Conservation (phyloP, 2,888 invertebrate genomes). For the Lagria hirta region DNA sequence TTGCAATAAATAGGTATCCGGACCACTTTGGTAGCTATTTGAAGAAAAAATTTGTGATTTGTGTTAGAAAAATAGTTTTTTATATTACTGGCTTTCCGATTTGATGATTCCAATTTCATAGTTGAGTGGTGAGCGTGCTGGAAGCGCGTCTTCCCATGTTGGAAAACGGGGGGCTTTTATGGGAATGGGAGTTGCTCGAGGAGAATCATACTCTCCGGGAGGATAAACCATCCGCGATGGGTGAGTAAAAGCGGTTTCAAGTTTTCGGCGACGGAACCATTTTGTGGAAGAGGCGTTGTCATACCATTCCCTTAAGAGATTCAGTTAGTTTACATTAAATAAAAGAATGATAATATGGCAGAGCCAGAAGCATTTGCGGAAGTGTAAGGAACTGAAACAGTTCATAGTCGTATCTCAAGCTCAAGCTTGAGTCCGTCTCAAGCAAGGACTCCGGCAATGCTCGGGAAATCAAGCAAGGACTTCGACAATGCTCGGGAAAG, state of each 20-base stretch:
- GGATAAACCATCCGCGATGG: conserved; percentile 95
- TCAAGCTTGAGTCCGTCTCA: too few relatives aligned
- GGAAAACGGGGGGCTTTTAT: conserved; percentile 56
- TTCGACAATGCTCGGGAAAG: too few relatives aligned
- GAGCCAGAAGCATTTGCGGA: too few relatives aligned
- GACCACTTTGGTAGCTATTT: conserved; percentile 89
- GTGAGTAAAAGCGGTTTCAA: conserved; percentile 84
- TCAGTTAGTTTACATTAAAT: too few relatives aligned
- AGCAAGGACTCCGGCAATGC: too few relatives aligned
- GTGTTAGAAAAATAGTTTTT: not conserved
- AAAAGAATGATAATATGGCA: too few relatives aligned
- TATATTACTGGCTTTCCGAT: conserved; percentile 82
- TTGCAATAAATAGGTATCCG: conserved; percentile 94
- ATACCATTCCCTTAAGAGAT: conserved; percentile 74
- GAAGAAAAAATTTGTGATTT: conserved; percentile 2
- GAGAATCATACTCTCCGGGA: conserved; percentile 79
- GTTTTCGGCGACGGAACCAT: conserved; percentile 81
- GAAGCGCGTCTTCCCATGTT: conserved; percentile 71
- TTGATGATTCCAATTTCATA: conserved; percentile 79
- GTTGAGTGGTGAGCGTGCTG: conserved; percentile 77
- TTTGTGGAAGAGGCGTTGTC: conserved; percentile 84
- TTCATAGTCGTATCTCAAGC: too few relatives aligned
- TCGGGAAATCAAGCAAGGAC: too few relatives aligned
- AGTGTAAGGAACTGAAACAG: too few relatives aligned
- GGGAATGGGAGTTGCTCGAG: conserved; percentile 70